A percentile compares a stretch with the other conserved stretches of the same genome.
Conservation (phyloP, 2,888 invertebrate genomes). For the Pomacea canaliculata region DNA sequence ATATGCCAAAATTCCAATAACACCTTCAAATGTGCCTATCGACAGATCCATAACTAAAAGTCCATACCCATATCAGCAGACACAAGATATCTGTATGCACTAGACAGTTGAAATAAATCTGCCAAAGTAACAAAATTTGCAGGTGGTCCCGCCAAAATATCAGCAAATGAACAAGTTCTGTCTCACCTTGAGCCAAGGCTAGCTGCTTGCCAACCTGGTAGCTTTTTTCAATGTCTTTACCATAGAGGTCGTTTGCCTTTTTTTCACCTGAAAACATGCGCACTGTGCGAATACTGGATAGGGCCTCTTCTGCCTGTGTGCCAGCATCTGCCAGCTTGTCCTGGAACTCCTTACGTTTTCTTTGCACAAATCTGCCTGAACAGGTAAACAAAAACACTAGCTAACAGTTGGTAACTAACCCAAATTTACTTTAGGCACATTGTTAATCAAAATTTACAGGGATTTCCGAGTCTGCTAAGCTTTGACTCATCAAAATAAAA, state of each 20-base stretch:
- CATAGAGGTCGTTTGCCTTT: conserved; percentile 52
- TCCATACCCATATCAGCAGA: no score
- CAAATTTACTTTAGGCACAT: no score
- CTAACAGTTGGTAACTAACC: no score
- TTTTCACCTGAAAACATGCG: conserved; percentile 63
- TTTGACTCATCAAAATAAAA: no score
- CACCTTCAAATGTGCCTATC: conserved; percentile 62
- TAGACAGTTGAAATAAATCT: no score
- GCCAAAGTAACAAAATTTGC: no score
- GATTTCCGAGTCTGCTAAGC: no score
- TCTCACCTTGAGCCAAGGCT: conserved; percentile 59
- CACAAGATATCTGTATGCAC: no score
- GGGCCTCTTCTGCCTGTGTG: conserved; percentile 64
- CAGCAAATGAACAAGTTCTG: not conserved
- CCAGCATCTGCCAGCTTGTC: conserved; percentile 66
- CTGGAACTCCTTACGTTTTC: conserved; percentile 62
- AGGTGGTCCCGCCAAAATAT: no score
- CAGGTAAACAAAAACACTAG: not conserved
- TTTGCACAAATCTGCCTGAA: conserved; percentile 62
- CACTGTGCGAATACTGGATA: conserved; percentile 66
- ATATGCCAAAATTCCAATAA: conserved; percentile 57
- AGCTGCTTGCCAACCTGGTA: conserved; percentile 62
- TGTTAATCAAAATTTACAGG: no score
- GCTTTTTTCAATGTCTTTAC: conserved; percentile 58
- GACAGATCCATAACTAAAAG: not conserved